Percentiles rank a stretch among this genome's conserved stretches.
Conservation (phyloP, 1,140 invertebrate genomes). For the Papilio dardanus region DNA sequence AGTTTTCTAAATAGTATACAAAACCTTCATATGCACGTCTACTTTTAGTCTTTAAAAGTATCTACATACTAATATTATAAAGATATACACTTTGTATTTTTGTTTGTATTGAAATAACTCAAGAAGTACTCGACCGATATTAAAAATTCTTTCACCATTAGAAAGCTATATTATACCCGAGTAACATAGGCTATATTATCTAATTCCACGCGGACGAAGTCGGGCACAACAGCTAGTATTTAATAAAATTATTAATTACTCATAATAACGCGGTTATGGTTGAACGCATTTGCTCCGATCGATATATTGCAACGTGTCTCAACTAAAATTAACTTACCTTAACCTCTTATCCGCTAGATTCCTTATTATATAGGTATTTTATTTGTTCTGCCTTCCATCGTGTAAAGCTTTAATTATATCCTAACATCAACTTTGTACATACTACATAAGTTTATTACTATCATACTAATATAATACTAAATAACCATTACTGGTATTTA, state of each 20-base stretch:
- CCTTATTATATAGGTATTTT: neutral
- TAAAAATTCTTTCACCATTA: too few species aligned
- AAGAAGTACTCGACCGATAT: too few species aligned
- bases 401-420: neutral
- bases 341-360: neutral
- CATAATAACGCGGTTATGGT: neutral
- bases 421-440: neutral
- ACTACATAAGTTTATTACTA: too few species aligned
- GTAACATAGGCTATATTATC: too few species aligned
- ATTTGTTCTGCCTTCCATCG: neutral
- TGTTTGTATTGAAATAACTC: too few species aligned
- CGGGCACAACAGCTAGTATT: too few species aligned
- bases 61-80: too few species aligned
- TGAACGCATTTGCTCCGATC: neutral
- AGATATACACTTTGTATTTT: too few species aligned
- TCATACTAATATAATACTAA: too few species aligned
- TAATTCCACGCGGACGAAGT: too few species aligned
- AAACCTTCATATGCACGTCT: slow-evolving; percentile 1
- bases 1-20: neutral
- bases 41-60: neutral
- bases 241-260: too few species aligned
- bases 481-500: neutral
- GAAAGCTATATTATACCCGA: too few species aligned
- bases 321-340: neutral
- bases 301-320: neutral